Evolutionary conservation across 1,140 invertebrate genomes (phyloP).

Genomic region (Anoplophora glabripennis): DNA sequence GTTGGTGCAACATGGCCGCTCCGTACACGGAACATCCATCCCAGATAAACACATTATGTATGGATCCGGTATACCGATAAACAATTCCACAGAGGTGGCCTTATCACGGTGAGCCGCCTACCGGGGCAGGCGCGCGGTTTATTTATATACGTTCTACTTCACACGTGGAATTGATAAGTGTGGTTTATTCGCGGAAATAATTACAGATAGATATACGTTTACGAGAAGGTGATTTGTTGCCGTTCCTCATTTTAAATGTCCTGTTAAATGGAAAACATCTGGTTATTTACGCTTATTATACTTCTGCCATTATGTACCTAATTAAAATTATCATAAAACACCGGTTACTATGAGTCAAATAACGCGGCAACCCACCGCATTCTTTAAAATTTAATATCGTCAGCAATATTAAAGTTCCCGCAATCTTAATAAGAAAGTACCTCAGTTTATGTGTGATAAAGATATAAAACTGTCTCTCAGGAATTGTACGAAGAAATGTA

Average conservation of each 20-base stretch:
- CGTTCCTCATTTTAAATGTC: not conserved
- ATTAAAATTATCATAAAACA: no score
- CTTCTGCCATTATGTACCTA: no score
- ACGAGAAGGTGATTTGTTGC: slow-evolving; percentile 13
- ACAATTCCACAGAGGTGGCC: slow-evolving; percentile 43
- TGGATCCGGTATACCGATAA: slow-evolving; percentile 44
- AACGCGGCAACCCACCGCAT: no score
- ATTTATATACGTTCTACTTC: slow-evolving; percentile 11
- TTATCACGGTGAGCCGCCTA: slow-evolving; percentile 13
- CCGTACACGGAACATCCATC: slow-evolving; percentile 48
- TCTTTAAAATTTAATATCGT: no score
- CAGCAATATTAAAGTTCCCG: no score
- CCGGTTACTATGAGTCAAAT: no score
- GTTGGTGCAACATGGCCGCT: slow-evolving; percentile 46
- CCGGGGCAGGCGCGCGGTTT: not conserved
- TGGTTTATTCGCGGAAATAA: slow-evolving; percentile 21
- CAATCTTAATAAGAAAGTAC: no score
- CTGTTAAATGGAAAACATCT: no score
- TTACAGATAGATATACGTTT: slow-evolving; percentile 5
- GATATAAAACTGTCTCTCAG: no score
- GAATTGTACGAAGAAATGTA: no score
- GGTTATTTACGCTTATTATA: no score
- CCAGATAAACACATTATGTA: slow-evolving; percentile 48
- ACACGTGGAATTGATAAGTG: slow-evolving; percentile 26
- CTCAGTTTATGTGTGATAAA: no score